Evolutionary conservation across 2,113 vertebrate species (phyloP).

Genomic region (Morone chrysops): DNA sequence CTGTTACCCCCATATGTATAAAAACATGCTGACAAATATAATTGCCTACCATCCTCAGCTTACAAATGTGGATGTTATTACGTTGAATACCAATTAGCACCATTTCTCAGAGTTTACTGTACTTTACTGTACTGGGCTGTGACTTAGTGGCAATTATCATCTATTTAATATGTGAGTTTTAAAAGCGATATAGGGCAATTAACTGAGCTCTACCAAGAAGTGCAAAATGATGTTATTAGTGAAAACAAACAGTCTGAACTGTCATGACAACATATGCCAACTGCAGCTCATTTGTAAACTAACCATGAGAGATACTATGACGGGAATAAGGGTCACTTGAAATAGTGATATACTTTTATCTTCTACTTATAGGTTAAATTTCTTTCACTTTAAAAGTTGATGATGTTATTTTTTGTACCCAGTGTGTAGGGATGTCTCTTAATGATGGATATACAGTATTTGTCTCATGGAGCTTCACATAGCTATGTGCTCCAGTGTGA

Average conservation of each 20-base stretch:
- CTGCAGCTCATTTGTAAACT: not conserved
- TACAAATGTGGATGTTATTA: not conserved
- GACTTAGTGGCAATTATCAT: not conserved
- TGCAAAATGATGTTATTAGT: not conserved
- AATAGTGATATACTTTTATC: not conserved
- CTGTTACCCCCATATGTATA: not conserved
- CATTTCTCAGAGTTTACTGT: not conserved
- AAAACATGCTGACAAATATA: not conserved
- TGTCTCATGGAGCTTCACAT: conserved; percentile 24
- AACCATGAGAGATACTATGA: not conserved
- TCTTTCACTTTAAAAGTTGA: conserved; percentile 14
- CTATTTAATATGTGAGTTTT: not conserved
- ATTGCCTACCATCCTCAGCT: not conserved
- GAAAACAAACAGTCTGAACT: not conserved
- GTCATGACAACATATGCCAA: not conserved
- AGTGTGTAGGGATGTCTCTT: not conserved
- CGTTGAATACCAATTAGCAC: not conserved
- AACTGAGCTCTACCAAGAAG: not conserved
- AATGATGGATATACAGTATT: conserved; percentile 36
- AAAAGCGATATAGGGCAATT: not conserved
- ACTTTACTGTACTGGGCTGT: no score
- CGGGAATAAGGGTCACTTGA: not conserved
- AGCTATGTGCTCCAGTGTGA: conserved; percentile 15
- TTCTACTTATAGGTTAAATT: not conserved
- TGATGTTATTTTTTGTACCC: conserved; percentile 21